Evolutionary conservation across 2,113 vertebrate species (phyloP).

Genomic region (Ondatra zibethicus): DNA sequence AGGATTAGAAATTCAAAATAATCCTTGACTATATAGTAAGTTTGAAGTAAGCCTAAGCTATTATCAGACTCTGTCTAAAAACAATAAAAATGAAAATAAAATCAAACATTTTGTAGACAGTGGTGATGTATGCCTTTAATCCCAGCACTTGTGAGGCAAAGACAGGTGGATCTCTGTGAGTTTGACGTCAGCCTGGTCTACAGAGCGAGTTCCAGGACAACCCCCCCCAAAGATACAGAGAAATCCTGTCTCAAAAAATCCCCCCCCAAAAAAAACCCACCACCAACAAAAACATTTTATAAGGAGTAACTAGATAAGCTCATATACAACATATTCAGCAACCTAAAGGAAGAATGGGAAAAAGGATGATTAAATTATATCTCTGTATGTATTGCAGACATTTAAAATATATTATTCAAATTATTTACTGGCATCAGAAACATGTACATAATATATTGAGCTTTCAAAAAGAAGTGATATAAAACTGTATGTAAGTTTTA

Average conservation of each 20-base stretch:
- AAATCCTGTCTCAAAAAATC: no score
- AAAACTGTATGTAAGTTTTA: slow-evolving; percentile 31
- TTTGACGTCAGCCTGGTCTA: no score
- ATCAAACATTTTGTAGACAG: neutral
- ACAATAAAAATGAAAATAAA: neutral
- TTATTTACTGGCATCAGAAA: slow-evolving; percentile 8
- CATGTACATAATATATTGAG: neutral
- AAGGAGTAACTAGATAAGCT: neutral
- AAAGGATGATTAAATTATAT: slow-evolving; percentile 8
- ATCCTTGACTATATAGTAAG: neutral
- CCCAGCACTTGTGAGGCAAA: no score
- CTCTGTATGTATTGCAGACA: neutral
- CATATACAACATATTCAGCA: slow-evolving; percentile 17
- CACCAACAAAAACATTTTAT: neutral
- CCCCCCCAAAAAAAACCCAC: no score
- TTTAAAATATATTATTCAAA: slow-evolving; percentile 62
- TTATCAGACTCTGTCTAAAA: neutral
- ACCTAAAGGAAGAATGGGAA: neutral
- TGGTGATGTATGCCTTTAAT: no score
- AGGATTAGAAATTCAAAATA: neutral
- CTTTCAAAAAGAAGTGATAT: slow-evolving; percentile 16
- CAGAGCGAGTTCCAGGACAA: no score
- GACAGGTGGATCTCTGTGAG: no score
- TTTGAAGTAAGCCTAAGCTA: neutral
- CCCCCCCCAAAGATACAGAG: no score